Conservation (phyloP, 2,888 invertebrate genomes). For the Parnassius smintheus region DNA sequence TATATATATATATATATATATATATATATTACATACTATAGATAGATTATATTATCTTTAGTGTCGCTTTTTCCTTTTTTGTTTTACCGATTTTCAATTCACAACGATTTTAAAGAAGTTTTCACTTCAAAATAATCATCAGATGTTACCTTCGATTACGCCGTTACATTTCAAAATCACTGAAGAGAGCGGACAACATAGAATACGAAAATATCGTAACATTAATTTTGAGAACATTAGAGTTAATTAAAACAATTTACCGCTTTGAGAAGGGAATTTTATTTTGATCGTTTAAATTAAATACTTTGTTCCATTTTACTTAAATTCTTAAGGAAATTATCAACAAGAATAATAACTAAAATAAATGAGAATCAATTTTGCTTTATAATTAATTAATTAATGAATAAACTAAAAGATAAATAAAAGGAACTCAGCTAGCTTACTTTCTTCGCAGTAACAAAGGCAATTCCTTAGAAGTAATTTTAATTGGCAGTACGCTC, state of each 20-base stretch:
- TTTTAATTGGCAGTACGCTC: slow-evolving; percentile 11
- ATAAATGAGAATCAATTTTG: neutral
- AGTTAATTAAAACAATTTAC: neutral
- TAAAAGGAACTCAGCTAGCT: slow-evolving; percentile 1
- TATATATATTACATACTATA: too few relatives aligned
- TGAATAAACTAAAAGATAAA: slow-evolving; percentile 11
- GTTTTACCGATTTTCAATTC: too few relatives aligned
- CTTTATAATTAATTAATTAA: slow-evolving; percentile 6
- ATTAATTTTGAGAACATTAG: neutral
- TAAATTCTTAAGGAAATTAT: neutral
- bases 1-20: too few relatives aligned
- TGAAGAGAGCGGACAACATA: too few relatives aligned
- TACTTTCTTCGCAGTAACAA: neutral
- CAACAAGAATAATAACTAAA: neutral
- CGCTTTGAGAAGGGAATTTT: neutral
- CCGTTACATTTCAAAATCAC: too few relatives aligned
- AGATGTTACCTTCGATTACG: too few relatives aligned
- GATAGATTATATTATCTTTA: too few relatives aligned
- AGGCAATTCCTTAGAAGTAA: neutral
- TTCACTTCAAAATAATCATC: too few relatives aligned
- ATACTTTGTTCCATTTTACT: neutral
- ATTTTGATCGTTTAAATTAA: neutral
- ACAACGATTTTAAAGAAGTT: too few relatives aligned
- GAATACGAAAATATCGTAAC: neutral
- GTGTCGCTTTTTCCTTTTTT: too few relatives aligned